A percentile compares a stretch with the other conserved stretches of the same genome.
phyloP scores from a whole-genome alignment of 2,888 invertebrate genomes.

The Leptinotarsa tumamoca region DNA sequence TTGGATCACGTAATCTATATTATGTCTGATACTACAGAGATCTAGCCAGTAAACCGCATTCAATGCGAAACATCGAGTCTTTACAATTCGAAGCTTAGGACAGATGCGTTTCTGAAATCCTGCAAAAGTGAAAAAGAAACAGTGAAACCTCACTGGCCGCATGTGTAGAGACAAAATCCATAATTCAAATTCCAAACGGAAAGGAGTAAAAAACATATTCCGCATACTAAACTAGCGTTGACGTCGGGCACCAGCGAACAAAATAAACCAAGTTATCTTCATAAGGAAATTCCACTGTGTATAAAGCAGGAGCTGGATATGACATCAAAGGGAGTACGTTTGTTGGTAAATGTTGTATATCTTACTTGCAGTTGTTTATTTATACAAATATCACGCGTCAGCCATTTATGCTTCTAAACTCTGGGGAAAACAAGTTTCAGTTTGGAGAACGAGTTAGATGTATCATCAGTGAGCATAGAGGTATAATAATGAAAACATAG shows the following conservation, averaged over 20 bases:
- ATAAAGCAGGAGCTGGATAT: slow-evolving; percentile 15
- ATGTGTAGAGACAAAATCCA: background rate
- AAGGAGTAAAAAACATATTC: background rate
- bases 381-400: slow-evolving; percentile 32
- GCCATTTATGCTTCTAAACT: slow-evolving; percentile 31
- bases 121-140: background rate
- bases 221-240: slow-evolving; percentile 8
- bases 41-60: no score
- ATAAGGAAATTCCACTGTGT: slow-evolving; percentile 15
- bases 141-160: background rate
- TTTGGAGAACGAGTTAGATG: background rate
- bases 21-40: no score
- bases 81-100: no score
- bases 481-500: no score
- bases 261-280: slow-evolving; percentile 17
- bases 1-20: no score
- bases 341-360: slow-evolving; percentile 31
- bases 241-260: slow-evolving; percentile 9
- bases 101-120: no score
- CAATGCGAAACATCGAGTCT: no score
- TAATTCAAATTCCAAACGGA: slow-evolving; percentile 12
- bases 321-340: slow-evolving; percentile 35
- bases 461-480: no score
- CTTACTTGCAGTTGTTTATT: slow-evolving; percentile 36
- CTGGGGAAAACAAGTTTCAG: slow-evolving; percentile 29